phyloP scores from a whole-genome alignment of 2,888 invertebrate genomes.

The Megaustenia siamemsis region DNA sequence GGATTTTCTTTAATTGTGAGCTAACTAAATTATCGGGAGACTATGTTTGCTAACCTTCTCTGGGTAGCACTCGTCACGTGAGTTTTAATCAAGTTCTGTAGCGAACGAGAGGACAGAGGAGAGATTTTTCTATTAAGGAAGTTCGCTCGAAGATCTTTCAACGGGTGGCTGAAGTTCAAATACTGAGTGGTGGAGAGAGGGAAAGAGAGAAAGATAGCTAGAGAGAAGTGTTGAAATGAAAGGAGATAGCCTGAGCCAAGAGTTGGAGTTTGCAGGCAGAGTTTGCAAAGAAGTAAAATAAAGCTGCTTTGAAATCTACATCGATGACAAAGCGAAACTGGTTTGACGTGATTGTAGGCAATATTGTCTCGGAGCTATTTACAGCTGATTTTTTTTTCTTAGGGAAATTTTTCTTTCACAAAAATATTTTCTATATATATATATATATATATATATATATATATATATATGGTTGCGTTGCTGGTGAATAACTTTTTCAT shows the following conservation, averaged over 20 bases:
- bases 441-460: too few relatives aligned
- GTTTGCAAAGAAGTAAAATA: constrained; percentile 1
- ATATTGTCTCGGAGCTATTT: neutral
- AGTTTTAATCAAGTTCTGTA: constrained; percentile 53
- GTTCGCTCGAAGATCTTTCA: constrained; percentile 41
- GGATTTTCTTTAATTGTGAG: constrained; percentile 52
- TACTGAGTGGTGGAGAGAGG: constrained; percentile 26
- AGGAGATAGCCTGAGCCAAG: neutral
- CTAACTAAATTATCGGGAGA: constrained; percentile 49
- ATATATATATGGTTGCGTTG: too few relatives aligned
- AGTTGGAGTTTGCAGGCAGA: constrained; percentile 13
- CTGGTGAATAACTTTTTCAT: too few relatives aligned
- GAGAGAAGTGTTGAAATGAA: neutral
- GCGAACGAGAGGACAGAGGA: constrained; percentile 42
- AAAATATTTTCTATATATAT: too few relatives aligned
- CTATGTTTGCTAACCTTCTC: constrained; percentile 51
- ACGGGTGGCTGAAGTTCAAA: constrained; percentile 37
- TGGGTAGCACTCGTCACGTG: constrained; percentile 40
- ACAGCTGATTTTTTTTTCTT: too few relatives aligned
- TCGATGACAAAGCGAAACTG: too few relatives aligned
- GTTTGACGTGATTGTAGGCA: neutral
- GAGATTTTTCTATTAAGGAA: constrained; percentile 35
- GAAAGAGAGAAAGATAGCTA: constrained; percentile 4
- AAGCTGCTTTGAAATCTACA: neutral
- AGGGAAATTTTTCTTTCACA: too few relatives aligned